These are phyloP conservation scores for Drosophila paucipuncta DNA, from an alignment of 2,888 invertebrate species.

Conservation along the genomic window DNA sequence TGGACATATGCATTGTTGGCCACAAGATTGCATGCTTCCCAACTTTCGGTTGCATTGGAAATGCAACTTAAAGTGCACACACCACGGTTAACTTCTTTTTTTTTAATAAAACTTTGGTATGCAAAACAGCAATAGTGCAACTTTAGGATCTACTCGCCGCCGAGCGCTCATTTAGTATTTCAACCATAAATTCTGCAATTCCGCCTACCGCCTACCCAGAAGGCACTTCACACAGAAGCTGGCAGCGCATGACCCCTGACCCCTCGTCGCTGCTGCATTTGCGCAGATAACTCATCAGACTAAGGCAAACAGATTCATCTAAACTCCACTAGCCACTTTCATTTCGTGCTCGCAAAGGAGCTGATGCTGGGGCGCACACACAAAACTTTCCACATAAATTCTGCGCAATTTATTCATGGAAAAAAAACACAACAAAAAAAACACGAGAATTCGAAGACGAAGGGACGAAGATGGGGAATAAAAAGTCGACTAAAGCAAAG, in stretches of 20 bases:
- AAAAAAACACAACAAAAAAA: slow-evolving; percentile 25
- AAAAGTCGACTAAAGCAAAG: slow-evolving; percentile 47
- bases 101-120: slow-evolving; percentile 33
- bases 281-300: slow-evolving; percentile 77
- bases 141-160: slow-evolving; percentile 37
- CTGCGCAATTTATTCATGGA: slow-evolving; percentile 79
- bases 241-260: not conserved
- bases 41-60: slow-evolving; percentile 22
- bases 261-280: slow-evolving; percentile 56
- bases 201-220: slow-evolving; percentile 37
- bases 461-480: slow-evolving; percentile 4
- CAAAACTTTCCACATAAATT: slow-evolving; percentile 79
- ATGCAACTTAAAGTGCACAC: slow-evolving; percentile 18
- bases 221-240: slow-evolving; percentile 17
- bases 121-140: slow-evolving; percentile 30
- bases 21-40: not conserved
- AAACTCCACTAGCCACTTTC: slow-evolving; percentile 78
- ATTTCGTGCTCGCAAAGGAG: slow-evolving; percentile 49
- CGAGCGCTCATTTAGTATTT: slow-evolving; percentile 73
- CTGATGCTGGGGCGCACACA: slow-evolving; percentile 32
- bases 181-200: slow-evolving; percentile 69
- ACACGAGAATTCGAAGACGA: slow-evolving; percentile 4
- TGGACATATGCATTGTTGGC: slow-evolving; percentile 33
- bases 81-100: slow-evolving; percentile 9
- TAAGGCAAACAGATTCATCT: slow-evolving; percentile 79